These are phyloP conservation scores for Dendrocincla fuliginosa DNA, from an alignment of 2,797 vertebrate genomes.

Conservation along the genomic window DNA sequence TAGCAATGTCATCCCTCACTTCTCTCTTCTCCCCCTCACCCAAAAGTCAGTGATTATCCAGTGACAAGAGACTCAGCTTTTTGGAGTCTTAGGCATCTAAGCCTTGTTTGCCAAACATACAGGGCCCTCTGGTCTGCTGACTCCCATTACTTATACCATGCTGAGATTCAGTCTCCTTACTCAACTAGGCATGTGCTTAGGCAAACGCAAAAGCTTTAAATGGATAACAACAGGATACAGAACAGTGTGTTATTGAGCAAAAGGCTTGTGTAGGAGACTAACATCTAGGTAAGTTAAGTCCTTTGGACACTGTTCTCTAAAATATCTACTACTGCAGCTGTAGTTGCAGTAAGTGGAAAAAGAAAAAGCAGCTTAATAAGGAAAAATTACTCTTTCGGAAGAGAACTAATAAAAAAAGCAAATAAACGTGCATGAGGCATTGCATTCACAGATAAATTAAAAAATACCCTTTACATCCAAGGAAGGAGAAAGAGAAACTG, in stretches of 20 bases:
- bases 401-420: not conserved
- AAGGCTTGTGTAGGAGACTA: not conserved
- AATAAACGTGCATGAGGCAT: not conserved
- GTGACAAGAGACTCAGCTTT: not conserved
- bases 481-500: not conserved
- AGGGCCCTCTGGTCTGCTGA: not conserved
- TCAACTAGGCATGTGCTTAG: not conserved
- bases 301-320: not conserved
- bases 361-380: not conserved
- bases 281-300: not conserved
- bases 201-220: not conserved
- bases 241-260: not conserved
- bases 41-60: not conserved
- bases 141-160: accelerated
- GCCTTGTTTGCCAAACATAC: not conserved
- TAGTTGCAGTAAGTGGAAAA: not conserved
- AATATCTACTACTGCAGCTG: not conserved
- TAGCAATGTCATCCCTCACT: not conserved
- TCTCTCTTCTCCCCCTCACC: not conserved
- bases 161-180: not conserved
- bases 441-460: not conserved
- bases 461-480: not conserved
- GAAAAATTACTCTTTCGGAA: not conserved
- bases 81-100: not conserved
- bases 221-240: not conserved